A percentile compares a stretch with the other conserved stretches of the same genome.
phyloP scores from a whole-genome alignment of 2,797 vertebrate species.

The Lepilemur septentrionalis region DNA sequence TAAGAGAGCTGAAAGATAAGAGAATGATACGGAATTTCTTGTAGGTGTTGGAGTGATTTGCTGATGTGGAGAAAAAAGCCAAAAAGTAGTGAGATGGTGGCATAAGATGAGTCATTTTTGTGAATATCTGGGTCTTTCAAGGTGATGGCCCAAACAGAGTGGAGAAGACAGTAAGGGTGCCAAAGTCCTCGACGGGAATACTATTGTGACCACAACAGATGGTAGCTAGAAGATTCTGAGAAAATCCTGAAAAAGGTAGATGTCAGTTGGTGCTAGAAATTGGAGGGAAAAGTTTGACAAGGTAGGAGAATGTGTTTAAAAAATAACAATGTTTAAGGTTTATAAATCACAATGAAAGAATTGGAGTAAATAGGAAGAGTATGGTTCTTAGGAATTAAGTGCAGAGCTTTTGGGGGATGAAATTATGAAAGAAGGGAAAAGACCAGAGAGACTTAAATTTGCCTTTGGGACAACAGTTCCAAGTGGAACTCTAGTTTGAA shows the following conservation, averaged over 20 bases:
- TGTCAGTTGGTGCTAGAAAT: neutral
- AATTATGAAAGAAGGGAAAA: conserved; percentile 2
- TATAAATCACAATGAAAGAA: neutral
- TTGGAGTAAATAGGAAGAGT: neutral
- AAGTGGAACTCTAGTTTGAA: neutral
- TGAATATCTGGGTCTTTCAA: neutral
- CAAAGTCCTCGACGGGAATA: neutral
- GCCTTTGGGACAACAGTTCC: neutral
- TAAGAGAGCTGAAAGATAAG: neutral
- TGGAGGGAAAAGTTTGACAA: neutral
- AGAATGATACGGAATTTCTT: neutral
- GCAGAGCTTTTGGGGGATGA: neutral
- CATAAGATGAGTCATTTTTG: neutral
- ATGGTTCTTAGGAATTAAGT: neutral
- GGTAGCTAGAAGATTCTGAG: neutral
- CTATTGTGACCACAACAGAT: neutral
- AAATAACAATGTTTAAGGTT: neutral
- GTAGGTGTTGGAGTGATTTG: neutral
- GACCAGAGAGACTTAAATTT: neutral
- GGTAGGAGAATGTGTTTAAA: neutral
- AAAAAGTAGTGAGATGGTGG: neutral
- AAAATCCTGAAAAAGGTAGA: neutral
- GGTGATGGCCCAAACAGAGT: neutral
- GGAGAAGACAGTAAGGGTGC: neutral
- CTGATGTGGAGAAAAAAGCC: neutral